phyloP scores from a whole-genome alignment of 2,888 invertebrate species.

The Hemicrepidius hirtus region DNA sequence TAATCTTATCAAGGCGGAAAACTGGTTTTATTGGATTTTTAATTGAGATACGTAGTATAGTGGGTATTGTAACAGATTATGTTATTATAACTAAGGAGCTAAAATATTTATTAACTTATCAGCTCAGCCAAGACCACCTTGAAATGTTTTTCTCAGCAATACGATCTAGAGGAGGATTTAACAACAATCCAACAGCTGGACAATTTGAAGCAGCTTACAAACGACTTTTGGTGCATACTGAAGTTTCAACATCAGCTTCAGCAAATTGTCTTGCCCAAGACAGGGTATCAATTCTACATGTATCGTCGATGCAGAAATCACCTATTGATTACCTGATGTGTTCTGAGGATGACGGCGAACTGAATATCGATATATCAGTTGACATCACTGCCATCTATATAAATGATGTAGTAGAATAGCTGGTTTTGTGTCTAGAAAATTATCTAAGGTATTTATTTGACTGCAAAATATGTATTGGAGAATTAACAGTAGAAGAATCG shows the following conservation, averaged over 20 bases:
- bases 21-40: conserved; percentile 43
- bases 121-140: conserved; percentile 54
- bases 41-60: conserved; percentile 14
- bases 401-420: too few species aligned
- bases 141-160: conserved; percentile 52
- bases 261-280: conserved; percentile 28
- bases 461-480: too few species aligned
- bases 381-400: too few species aligned
- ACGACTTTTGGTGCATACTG: conserved; percentile 20
- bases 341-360: too few species aligned
- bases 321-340: too few species aligned
- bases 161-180: too few species aligned
- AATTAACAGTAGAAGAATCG: too few species aligned
- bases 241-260: conserved; percentile 7
- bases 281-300: not conserved
- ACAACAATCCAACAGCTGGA: conserved; percentile 50
- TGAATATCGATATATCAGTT: too few species aligned
- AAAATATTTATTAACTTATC: conserved; percentile 51
- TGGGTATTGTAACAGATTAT: conserved; percentile 21
- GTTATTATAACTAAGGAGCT: conserved; percentile 11
- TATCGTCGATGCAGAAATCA: not conserved
- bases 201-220: conserved; percentile 52
- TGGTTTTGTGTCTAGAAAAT: too few species aligned
- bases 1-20: conserved; percentile 18
- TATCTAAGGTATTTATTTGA: too few species aligned